These are phyloP conservation scores for Porites lobata DNA, from an alignment of 92 coral and sea anemone genomes.

Conservation along the genomic window DNA sequence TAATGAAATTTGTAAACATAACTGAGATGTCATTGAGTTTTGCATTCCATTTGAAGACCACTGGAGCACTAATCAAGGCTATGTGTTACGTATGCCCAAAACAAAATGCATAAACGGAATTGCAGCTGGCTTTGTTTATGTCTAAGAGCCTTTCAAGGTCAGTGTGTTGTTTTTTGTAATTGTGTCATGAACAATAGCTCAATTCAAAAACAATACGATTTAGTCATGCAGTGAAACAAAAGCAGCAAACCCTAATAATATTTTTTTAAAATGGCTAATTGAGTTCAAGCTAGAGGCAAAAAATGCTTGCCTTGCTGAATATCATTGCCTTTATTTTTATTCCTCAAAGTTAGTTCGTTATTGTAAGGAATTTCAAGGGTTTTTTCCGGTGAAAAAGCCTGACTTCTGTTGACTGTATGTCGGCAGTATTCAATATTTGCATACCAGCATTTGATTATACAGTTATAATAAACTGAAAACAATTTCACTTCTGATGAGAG, in stretches of 20 bases:
- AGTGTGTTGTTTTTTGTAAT: conserved; percentile 22
- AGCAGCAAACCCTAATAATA: not conserved
- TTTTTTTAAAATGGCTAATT: not conserved
- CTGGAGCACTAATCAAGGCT: not conserved
- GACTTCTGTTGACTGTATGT: not conserved
- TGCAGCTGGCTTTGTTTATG: conserved; percentile 11
- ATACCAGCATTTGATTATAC: not conserved
- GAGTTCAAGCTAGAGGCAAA: not conserved
- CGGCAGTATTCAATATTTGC: not conserved
- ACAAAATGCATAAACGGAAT: not conserved
- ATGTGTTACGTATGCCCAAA: not conserved
- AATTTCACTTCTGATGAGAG: not conserved
- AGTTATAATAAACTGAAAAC: not conserved
- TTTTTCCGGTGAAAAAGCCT: not conserved
- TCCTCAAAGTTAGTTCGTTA: not conserved
- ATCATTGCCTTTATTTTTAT: not conserved
- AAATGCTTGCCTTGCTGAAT: not conserved
- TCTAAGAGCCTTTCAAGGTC: conserved; percentile 19
- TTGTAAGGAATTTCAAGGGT: not conserved
- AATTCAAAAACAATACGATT: not conserved
- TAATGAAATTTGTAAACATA: conserved; percentile 32
- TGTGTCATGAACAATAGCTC: conserved; percentile 7
- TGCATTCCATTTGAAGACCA: not conserved
- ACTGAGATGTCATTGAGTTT: conserved; percentile 18
- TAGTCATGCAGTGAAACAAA: not conserved